Conservation (phyloP, 35 echinoderm and acorn worm species). For the Lytechinus pictus region DNA sequence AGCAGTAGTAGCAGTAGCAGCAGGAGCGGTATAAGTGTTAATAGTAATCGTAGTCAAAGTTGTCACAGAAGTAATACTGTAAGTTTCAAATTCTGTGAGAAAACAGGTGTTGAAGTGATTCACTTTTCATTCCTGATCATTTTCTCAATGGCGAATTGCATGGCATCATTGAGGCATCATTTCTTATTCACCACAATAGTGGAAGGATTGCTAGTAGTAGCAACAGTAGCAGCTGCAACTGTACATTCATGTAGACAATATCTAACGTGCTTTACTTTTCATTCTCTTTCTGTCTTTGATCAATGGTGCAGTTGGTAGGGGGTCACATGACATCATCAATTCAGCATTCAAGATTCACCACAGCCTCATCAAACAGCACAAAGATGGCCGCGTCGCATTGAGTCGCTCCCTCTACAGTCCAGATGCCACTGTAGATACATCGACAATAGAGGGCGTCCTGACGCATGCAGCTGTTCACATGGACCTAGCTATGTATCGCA, state of each 20-base stretch:
- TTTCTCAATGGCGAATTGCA: background rate
- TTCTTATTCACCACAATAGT: too few species aligned
- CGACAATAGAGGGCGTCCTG: slow-evolving; percentile 67
- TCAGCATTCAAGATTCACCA: slow-evolving; percentile 52
- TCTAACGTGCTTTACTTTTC: background rate
- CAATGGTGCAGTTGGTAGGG: slow-evolving; percentile 45
- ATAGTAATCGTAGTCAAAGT: too few species aligned
- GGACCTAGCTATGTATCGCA: slow-evolving; percentile 72
- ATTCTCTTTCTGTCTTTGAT: background rate
- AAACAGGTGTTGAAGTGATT: background rate
- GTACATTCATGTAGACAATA: too few species aligned
- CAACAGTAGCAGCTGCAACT: too few species aligned
- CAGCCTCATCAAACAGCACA: slow-evolving; percentile 54
- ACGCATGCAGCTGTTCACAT: slow-evolving; percentile 70
- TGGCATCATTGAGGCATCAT: too few species aligned
- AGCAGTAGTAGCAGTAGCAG: too few species aligned
- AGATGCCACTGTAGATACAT: slow-evolving; percentile 25
- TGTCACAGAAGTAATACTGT: too few species aligned
- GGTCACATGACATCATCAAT: slow-evolving; percentile 52
- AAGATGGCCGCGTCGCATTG: slow-evolving; percentile 57
- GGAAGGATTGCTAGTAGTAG: too few species aligned
- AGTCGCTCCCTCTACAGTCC: slow-evolving; percentile 4
- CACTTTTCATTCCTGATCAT: background rate
- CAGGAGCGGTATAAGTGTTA: too few species aligned
- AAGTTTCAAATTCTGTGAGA: too few species aligned